Conservation (phyloP, 2,797 vertebrate genomes). For the Lates japonicus region DNA sequence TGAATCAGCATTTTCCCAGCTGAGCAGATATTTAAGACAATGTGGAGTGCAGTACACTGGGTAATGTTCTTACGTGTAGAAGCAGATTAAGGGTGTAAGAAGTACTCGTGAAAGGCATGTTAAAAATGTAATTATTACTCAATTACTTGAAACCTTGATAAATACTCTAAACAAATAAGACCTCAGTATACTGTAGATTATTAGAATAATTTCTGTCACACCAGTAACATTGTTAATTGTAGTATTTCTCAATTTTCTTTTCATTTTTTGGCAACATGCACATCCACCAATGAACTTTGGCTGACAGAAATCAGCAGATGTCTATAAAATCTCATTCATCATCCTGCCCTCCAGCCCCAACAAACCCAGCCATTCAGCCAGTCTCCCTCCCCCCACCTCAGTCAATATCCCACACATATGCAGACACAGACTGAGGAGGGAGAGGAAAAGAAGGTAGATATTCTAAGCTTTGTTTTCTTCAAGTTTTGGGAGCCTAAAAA, state of each 20-base stretch:
- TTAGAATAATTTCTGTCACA: no score
- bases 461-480: neutral
- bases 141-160: no score
- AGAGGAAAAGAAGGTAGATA: neutral
- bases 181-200: no score
- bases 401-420: constrained; percentile 14
- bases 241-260: neutral
- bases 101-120: neutral
- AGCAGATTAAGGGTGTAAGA: neutral
- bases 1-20: constrained; percentile 54
- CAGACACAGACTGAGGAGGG: neutral
- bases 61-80: neutral
- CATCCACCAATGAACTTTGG: constrained; percentile 5
- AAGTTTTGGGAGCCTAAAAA: neutral
- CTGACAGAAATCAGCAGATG: constrained; percentile 5
- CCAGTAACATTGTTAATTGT: no score
- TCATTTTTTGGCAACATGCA: neutral
- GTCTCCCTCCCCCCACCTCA: neutral
- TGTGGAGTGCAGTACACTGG: neutral
- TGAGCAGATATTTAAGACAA: constrained; percentile 14
- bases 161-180: no score
- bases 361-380: constrained; percentile 23
- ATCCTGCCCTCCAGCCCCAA: constrained; percentile 12
- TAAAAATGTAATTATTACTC: no score
- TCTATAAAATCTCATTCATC: constrained; percentile 30